A percentile compares a stretch with the other conserved stretches of the same genome.
These are phyloP conservation scores for Sebastes nivosus DNA, from an alignment of 2,797 vertebrate species.

Conservation along the genomic window DNA sequence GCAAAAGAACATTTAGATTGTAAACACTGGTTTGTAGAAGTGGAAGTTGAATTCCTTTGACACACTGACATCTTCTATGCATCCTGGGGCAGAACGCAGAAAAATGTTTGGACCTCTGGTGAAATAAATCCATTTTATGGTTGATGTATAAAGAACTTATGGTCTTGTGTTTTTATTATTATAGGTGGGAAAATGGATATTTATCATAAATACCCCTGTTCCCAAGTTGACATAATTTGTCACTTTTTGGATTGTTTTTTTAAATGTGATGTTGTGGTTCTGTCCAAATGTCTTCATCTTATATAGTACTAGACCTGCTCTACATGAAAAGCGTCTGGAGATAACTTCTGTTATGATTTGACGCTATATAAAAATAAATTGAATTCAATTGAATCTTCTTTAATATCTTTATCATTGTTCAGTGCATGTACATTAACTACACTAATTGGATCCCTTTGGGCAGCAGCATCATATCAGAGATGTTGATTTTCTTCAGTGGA, in stretches of 20 bases:
- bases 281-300: not conserved
- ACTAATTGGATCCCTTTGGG: not conserved
- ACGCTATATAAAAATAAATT: too few relatives aligned
- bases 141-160: constrained; percentile 65
- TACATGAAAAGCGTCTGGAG: too few relatives aligned
- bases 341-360: too few relatives aligned
- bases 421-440: not conserved
- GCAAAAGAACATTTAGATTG: constrained; percentile 48
- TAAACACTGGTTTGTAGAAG: constrained; percentile 69
- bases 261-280: not conserved
- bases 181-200: not conserved
- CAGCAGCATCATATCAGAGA: not conserved
- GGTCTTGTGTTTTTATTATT: constrained; percentile 41
- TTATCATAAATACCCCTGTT: too few relatives aligned
- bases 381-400: too few relatives aligned
- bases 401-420: not conserved
- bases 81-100: constrained; percentile 67
- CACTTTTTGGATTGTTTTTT: not conserved
- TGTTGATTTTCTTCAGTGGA: not conserved
- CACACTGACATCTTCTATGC: constrained; percentile 79
- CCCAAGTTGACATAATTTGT: too few relatives aligned
- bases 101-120: constrained; percentile 77
- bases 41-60: constrained; percentile 63
- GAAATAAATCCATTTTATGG: constrained; percentile 76
- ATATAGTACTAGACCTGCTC: too few relatives aligned